Conservation (phyloP, 1,140 invertebrate genomes). For the Psix sp. region DNA sequence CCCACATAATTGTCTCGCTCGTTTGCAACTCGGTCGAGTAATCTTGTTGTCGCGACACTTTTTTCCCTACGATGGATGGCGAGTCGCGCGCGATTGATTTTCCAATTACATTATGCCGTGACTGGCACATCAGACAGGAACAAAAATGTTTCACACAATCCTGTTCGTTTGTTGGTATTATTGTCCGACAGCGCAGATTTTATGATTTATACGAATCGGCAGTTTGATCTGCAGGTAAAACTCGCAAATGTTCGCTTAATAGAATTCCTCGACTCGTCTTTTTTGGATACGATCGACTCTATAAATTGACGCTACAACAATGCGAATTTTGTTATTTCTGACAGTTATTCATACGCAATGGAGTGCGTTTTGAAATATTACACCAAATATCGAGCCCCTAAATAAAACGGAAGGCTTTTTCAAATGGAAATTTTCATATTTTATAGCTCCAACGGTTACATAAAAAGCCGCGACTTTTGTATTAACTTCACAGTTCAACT, state of each 20-base stretch:
- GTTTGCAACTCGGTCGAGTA: conserved; percentile 2
- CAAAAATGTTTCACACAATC: too few relatives aligned
- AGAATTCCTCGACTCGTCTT: conserved; percentile 1
- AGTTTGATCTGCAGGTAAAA: too few relatives aligned
- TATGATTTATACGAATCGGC: background rate
- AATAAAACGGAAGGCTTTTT: too few relatives aligned
- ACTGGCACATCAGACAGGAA: too few relatives aligned
- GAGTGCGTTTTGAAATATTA: too few relatives aligned
- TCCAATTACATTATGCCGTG: too few relatives aligned
- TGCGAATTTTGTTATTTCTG: conserved; percentile 1
- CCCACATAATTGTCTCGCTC: conserved; percentile 20
- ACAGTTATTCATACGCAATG: conserved; percentile 1
- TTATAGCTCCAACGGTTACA: too few relatives aligned
- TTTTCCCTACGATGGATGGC: too few relatives aligned
- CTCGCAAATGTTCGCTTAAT: background rate
- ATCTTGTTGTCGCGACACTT: background rate
- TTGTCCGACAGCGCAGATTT: background rate
- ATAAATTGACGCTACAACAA: background rate
- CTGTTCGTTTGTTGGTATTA: background rate
- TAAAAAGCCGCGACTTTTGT: too few relatives aligned
- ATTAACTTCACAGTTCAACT: too few relatives aligned
- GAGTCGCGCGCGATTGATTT: background rate
- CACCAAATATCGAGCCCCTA: too few relatives aligned
- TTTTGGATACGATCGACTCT: background rate
- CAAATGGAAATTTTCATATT: too few relatives aligned